Conservation (phyloP, 2,888 invertebrate species). For the Phytoseiulus persimilis region DNA sequence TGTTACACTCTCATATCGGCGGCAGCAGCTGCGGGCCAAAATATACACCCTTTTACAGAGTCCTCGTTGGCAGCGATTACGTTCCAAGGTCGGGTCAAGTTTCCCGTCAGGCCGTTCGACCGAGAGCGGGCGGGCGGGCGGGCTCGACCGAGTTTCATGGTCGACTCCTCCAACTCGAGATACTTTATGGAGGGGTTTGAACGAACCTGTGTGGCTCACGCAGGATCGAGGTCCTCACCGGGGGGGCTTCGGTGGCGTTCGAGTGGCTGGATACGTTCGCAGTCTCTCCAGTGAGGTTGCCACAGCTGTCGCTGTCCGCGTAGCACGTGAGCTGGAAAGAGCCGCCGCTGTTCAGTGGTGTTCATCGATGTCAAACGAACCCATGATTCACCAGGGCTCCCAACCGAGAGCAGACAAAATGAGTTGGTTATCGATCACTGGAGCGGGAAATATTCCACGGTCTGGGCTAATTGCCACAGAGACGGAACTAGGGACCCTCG, state of each 20-base stretch:
- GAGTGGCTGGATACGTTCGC: background rate
- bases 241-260: background rate
- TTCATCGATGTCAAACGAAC: background rate
- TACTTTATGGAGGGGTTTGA: background rate
- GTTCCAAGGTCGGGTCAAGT: background rate
- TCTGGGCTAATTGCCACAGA: background rate
- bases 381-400: background rate
- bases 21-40: background rate
- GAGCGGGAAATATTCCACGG: background rate
- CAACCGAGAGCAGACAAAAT: background rate
- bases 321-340: slow-evolving; percentile 27
- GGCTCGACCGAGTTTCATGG: background rate
- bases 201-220: background rate
- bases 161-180: background rate
- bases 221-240: background rate
- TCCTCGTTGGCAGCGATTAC: background rate
- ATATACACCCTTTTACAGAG: background rate
- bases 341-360: no score
- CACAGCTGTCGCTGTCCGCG: slow-evolving; percentile 14
- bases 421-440: background rate
- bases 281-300: background rate
- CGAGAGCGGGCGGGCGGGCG: background rate
- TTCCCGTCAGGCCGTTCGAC: background rate
- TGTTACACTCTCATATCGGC: slow-evolving; percentile 14
- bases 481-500: background rate